Evolutionary conservation across 2,888 invertebrate species (phyloP), one percentile per base, ranked within the genome.

Genomic region (Callimorpha dominula): DNA sequence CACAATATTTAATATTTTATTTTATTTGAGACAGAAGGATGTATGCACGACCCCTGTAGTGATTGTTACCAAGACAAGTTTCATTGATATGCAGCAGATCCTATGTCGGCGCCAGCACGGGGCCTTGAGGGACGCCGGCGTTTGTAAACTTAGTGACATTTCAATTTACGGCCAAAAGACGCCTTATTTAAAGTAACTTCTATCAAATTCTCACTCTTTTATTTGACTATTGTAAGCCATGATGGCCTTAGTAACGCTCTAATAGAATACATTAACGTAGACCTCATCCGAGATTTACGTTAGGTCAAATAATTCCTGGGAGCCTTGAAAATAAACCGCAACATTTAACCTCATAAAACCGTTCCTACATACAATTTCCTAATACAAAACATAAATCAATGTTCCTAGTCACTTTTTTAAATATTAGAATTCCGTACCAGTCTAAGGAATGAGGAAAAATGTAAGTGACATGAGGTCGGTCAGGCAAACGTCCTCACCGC

Each of bases 381-480:
- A 83, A 81, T 64, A 63, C 70, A 68, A 77, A 65, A 11, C 71
- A 79, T 79, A 83, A 76, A 78, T 83, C 78, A 74, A 71, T 70
- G 72, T 62, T 14, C 65, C 65, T 63, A 62, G 31, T 76, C 43
- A 54, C 74, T 74, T 64, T 31, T 68, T 31, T 50, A 31, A 57
- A 74, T 65, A 83, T 85, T 84, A 82, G 72, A 73, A 84, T 85
- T 81, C 84, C 75, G 70, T 65, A 65, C 71, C 68, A 84, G 87
- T 87, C 79, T 81, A 80, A 91, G 91, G 91, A 91, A 91, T 88
- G 85, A 93, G 94, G 94, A 94, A 91, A 92, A 90, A 78, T 50
- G 65, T 20, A 70, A 70, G 9, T 65, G 71, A 78, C 73, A 81
- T 83, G 80, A 85, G 87, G 87, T 79, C 82, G 81, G 78, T 73